A percentile compares a stretch with the other conserved stretches of the same genome.
Evolutionary conservation across 2,888 invertebrate species (phyloP).

Genomic region (Formica aserva): DNA sequence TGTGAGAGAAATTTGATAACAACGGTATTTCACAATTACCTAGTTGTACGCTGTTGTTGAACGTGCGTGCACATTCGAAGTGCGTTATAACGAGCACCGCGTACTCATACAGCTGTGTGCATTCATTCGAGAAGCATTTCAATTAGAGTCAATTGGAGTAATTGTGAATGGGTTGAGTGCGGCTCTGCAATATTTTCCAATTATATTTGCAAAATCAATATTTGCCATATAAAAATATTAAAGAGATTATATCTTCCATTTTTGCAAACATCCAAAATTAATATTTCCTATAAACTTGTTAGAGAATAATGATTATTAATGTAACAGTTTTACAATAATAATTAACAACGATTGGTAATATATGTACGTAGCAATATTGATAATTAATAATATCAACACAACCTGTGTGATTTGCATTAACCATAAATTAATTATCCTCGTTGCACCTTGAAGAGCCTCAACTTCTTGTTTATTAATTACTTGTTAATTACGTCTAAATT

Average conservation of each 20-base stretch:
- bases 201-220: slow-evolving; percentile 14
- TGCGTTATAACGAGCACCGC: slow-evolving; percentile 34
- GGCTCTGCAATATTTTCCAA: slow-evolving; percentile 36
- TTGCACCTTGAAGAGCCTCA: background rate
- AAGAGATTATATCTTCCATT: background rate
- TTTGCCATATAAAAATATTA: background rate
- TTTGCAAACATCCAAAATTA: slow-evolving; percentile 9
- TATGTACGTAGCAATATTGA: background rate
- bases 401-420: background rate
- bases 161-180: slow-evolving; percentile 30
- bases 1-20: slow-evolving; percentile 33
- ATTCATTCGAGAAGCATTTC: slow-evolving; percentile 43
- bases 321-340: background rate
- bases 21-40: slow-evolving; percentile 31
- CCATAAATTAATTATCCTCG: background rate
- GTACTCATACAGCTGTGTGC: slow-evolving; percentile 12
- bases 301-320: background rate
- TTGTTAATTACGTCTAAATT: slow-evolving; percentile 3
- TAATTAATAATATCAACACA: background rate
- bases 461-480: background rate
- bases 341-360: background rate
- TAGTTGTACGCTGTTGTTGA: slow-evolving; percentile 18
- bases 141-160: slow-evolving; percentile 47
- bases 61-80: slow-evolving; percentile 12
- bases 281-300: background rate